A percentile compares a stretch with the other conserved stretches of the same genome.
phyloP scores from a whole-genome alignment of 2,113 vertebrate species.

The Eupsittula cactorum region DNA sequence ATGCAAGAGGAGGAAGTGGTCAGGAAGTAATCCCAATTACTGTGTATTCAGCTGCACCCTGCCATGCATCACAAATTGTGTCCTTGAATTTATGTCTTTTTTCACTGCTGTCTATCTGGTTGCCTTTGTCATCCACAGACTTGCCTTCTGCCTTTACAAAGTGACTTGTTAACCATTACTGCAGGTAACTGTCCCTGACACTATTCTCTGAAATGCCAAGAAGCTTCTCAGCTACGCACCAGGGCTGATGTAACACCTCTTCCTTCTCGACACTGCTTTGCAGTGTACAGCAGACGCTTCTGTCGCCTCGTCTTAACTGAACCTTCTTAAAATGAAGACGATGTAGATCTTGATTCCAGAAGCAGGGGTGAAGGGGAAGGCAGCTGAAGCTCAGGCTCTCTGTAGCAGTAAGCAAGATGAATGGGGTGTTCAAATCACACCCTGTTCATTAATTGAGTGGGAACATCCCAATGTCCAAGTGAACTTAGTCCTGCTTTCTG shows the following conservation, averaged over 20 bases:
- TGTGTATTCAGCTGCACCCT: background rate
- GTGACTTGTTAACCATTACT: background rate
- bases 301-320: background rate
- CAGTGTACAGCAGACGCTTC: background rate
- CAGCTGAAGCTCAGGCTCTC: background rate
- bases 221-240: background rate
- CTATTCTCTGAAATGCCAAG: background rate
- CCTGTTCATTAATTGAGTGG: slow-evolving; percentile 14
- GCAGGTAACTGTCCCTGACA: background rate
- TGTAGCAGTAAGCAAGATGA: background rate
- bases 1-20: background rate
- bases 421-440: background rate
- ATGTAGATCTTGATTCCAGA: background rate
- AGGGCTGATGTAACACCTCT: background rate
- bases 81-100: background rate
- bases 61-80: background rate
- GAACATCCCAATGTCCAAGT: slow-evolving; percentile 60
- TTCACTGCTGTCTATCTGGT: slow-evolving; percentile 6
- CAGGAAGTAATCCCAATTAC: background rate
- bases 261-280: background rate
- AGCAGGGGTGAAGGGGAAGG: background rate
- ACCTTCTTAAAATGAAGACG: background rate
- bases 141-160: slow-evolving; percentile 47
- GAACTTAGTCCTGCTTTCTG: slow-evolving; percentile 31
- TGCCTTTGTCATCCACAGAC: slow-evolving; percentile 36